Evolutionary conservation across 2,888 invertebrate genomes (phyloP), one percentile per base, ranked within the genome.

Genomic region (Volucella inflata): DNA sequence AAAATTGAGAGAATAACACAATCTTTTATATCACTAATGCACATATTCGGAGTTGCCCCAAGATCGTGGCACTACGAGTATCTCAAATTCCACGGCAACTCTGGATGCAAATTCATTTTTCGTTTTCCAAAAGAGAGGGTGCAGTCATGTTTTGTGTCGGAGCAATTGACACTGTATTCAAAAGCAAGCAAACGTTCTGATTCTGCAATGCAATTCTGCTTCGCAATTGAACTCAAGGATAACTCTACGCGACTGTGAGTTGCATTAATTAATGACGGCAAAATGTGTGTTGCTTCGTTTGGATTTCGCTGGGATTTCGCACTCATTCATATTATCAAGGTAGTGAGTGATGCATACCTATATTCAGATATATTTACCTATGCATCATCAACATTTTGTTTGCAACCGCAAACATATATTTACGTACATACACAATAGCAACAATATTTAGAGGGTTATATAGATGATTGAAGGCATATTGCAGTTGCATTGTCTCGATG

Each of bases 161-260:
- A 84, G 80, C 84, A 84, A 78, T 83, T 83, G 83, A 84, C 84
- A 84, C 80, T 84, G 84, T 60, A 75, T 80, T 80, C 79, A 75
- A 64, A 83, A 59, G 70, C 80, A 75, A 50, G 51, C 68, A 70
- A 57, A 64, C 53, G 75, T 75, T 79, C 57, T 53, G 79, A 55
- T 70, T 79, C 74, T 74, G 74, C 30, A 30, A 30, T 44, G 72
- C 64, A 16, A 44, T 36, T 60, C 53, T 65, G 64, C 70, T 60
- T 38, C 60, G 70, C 80, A 84, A 84, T 84, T 84, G 79, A 84
- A 84, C 84, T 84, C 84, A 71, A 75, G 84, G 84, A 84, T 84
- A 80, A 75, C 83, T 78, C 70, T 82, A 71, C 77, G 78, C 55
- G 74, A 68, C 78, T 78, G 72, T 83, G 84, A 75, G 75, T 80